These are phyloP conservation scores for Pristionchus arcanus DNA, from an alignment of 2,888 invertebrate genomes.

Conservation along the genomic window DNA sequence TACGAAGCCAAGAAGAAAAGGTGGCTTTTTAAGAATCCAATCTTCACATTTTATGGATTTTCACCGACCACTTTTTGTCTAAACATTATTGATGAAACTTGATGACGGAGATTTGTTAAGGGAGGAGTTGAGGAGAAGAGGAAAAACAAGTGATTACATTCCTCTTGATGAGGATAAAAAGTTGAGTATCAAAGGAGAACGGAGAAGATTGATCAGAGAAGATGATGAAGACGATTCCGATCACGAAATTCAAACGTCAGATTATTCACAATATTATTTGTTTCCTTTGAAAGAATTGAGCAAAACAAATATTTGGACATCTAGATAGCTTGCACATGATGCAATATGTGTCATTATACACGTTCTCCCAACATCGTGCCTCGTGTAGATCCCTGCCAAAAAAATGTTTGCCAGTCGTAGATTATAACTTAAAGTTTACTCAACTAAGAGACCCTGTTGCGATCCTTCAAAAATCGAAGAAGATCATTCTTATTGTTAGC, in stretches of 20 bases:
- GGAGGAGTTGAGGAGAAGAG: conserved; percentile 91
- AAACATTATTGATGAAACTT: no score
- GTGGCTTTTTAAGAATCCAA: background rate
- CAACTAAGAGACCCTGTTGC: no score
- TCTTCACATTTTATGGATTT: no score
- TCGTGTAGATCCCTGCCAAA: no score
- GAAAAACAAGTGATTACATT: conserved; percentile 80
- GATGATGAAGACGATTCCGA: conserved; percentile 70
- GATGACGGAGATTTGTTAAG: background rate
- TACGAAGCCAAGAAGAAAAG: conserved; percentile 96
- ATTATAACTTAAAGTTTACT: no score
- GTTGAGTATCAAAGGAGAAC: conserved; percentile 76
- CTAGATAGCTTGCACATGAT: conserved; percentile 49
- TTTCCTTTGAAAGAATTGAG: no score
- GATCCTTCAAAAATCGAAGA: no score
- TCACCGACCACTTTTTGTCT: no score
- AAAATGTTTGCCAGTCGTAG: no score
- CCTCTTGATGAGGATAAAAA: conserved; percentile 81
- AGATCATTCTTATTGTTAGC: no score
- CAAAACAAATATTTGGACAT: conserved; percentile 63
- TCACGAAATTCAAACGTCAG: conserved; percentile 58
- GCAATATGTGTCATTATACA: no score
- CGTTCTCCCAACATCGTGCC: no score
- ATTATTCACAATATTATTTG: conserved; percentile 55
- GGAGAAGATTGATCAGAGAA: conserved; percentile 81